A percentile compares a stretch with the other conserved stretches of the same genome.
Conservation (phyloP, 2,113 vertebrate species). For the Muntiacus reevesi region DNA sequence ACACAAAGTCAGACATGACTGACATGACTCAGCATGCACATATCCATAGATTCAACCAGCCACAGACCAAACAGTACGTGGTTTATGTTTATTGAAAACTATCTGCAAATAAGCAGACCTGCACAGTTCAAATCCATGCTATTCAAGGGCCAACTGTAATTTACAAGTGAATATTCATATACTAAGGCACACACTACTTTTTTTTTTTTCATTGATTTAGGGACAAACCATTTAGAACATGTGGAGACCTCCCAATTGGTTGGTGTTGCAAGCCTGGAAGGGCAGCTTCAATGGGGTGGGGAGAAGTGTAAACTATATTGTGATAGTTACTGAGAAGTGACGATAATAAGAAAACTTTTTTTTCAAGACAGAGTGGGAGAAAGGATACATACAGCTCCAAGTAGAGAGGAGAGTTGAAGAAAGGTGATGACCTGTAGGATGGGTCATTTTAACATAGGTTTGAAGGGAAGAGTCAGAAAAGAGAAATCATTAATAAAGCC, state of each 20-base stretch:
- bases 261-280: neutral
- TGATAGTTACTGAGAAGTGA: neutral
- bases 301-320: neutral
- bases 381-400: neutral
- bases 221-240: neutral
- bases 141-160: neutral
- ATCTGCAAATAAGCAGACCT: neutral
- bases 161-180: constrained; percentile 16
- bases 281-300: neutral
- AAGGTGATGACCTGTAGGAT: neutral
- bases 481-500: neutral
- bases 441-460: neutral
- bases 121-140: neutral
- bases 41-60: neutral
- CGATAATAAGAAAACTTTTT: neutral
- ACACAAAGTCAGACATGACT: neutral
- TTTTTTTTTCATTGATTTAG: neutral
- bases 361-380: neutral
- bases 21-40: neutral
- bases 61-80: neutral
- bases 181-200: neutral
- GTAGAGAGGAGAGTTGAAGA: neutral
- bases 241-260: neutral
- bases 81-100: neutral
- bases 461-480: neutral